Percentiles rank a stretch among this genome's conserved stretches.
Conservation (phyloP, 2,888 invertebrate genomes). For the Carabus problematicus region DNA sequence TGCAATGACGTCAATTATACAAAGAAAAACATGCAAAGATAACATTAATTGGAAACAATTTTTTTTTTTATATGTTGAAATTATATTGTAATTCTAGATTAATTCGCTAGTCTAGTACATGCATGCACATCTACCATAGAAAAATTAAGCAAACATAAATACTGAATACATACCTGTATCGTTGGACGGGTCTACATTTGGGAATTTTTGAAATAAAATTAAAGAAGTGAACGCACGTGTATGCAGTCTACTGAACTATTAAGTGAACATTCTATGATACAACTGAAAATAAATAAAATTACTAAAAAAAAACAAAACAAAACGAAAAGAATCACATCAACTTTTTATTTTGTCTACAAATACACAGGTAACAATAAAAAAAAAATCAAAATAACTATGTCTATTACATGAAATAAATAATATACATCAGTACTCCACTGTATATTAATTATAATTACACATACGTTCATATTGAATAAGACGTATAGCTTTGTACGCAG, state of each 20-base stretch:
- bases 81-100: too few relatives aligned
- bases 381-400: slow-evolving; percentile 10
- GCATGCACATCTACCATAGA: slow-evolving; percentile 21
- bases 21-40: too few relatives aligned
- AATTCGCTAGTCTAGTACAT: background rate
- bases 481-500: too few relatives aligned
- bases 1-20: too few relatives aligned
- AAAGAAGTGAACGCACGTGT: slow-evolving; percentile 19
- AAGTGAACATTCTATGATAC: slow-evolving; percentile 28
- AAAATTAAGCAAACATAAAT: slow-evolving; percentile 18
- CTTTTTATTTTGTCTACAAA: slow-evolving; percentile 26
- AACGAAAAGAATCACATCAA: slow-evolving; percentile 29
- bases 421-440: too few relatives aligned
- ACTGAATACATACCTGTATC: slow-evolving; percentile 21
- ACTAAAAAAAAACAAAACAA: slow-evolving; percentile 46
- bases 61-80: too few relatives aligned
- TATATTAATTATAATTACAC: too few relatives aligned
- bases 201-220: slow-evolving; percentile 6
- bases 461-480: too few relatives aligned
- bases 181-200: background rate
- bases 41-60: too few relatives aligned
- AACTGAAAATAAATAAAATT: slow-evolving; percentile 48
- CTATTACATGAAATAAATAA: too few relatives aligned
- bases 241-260: slow-evolving; percentile 20
- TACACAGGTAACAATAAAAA: slow-evolving; percentile 41